A percentile compares a stretch with the other conserved stretches of the same genome.
Conservation (phyloP, 1,140 invertebrate species). For the Doryteuthis pealeii region DNA sequence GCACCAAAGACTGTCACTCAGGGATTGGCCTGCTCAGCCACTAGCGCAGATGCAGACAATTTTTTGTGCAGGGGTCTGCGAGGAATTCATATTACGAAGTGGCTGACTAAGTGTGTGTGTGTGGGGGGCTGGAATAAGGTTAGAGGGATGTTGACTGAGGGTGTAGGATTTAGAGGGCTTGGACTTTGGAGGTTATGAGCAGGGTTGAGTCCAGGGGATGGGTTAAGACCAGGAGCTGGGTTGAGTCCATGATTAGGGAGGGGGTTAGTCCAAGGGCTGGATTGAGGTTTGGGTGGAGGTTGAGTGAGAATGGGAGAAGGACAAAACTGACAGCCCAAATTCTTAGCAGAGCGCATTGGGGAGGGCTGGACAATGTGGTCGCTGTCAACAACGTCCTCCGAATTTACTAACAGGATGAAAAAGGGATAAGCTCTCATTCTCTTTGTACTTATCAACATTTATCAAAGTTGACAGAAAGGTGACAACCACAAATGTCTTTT, state of each 20-base stretch:
- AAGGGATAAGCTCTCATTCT: constrained; percentile 11
- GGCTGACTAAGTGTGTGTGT: too few species aligned
- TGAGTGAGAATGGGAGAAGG: neutral
- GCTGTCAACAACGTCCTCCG: neutral
- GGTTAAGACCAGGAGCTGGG: neutral
- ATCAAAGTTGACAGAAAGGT: too few species aligned
- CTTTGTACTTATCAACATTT: neutral
- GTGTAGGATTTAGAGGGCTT: neutral
- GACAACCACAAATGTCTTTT: too few species aligned
- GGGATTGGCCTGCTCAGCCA: too few species aligned
- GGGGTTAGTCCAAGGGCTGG: neutral
- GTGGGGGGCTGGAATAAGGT: too few species aligned
- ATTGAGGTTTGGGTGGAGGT: neutral
- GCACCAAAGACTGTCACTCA: too few species aligned
- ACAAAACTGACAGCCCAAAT: neutral
- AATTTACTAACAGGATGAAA: constrained; percentile 17
- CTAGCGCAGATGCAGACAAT: too few species aligned
- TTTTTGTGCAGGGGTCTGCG: too few species aligned
- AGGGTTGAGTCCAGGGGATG: neutral
- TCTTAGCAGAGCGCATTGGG: neutral
- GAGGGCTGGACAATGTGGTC: constrained; percentile 9
- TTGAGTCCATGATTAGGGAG: neutral
- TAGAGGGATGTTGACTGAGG: neutral
- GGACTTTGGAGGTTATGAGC: neutral
- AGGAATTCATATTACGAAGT: too few species aligned